These are phyloP conservation scores for Autographa pulchrina DNA, from an alignment of 2,888 invertebrate species.

Conservation along the genomic window DNA sequence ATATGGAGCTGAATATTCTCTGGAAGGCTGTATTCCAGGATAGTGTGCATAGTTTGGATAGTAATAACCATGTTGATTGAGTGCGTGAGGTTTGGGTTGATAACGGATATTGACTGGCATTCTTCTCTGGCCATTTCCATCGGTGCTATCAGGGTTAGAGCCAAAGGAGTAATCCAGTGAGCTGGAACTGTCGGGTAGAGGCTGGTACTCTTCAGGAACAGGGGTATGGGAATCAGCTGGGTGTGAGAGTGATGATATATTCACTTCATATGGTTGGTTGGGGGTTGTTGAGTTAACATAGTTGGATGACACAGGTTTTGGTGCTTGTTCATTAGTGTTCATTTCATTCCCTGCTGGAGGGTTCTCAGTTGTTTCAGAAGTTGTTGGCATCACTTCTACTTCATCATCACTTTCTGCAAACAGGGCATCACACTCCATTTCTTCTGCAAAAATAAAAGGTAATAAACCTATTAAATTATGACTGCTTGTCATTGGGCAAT, in stretches of 20 bases:
- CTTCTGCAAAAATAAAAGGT: constrained; percentile 79
- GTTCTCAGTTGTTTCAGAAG: constrained; percentile 61
- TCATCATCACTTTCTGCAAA: constrained; percentile 92
- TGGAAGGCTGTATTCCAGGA: constrained; percentile 65
- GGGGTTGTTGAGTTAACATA: constrained; percentile 80
- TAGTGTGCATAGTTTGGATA: constrained; percentile 75
- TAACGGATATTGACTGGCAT: constrained; percentile 79
- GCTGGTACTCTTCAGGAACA: constrained; percentile 86
- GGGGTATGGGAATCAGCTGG: constrained; percentile 81
- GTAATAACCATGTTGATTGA: constrained; percentile 73
- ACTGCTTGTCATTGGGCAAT: too few relatives aligned
- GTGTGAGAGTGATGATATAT: constrained; percentile 72
- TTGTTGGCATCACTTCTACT: constrained; percentile 82
- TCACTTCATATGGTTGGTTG: constrained; percentile 75
- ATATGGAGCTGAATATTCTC: constrained; percentile 74
- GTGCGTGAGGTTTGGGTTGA: constrained; percentile 78
- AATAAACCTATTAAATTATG: neutral
- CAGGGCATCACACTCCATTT: constrained; percentile 91
- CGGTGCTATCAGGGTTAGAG: constrained; percentile 68
- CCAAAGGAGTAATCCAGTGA: constrained; percentile 76
- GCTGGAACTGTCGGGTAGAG: constrained; percentile 84
- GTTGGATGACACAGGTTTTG: constrained; percentile 78
- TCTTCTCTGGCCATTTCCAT: constrained; percentile 65
- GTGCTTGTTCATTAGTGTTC: constrained; percentile 62
- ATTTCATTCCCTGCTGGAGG: constrained; percentile 52